Evolutionary conservation across 1,140 invertebrate genomes (phyloP).

Genomic region (Andricus grossulariae): DNA sequence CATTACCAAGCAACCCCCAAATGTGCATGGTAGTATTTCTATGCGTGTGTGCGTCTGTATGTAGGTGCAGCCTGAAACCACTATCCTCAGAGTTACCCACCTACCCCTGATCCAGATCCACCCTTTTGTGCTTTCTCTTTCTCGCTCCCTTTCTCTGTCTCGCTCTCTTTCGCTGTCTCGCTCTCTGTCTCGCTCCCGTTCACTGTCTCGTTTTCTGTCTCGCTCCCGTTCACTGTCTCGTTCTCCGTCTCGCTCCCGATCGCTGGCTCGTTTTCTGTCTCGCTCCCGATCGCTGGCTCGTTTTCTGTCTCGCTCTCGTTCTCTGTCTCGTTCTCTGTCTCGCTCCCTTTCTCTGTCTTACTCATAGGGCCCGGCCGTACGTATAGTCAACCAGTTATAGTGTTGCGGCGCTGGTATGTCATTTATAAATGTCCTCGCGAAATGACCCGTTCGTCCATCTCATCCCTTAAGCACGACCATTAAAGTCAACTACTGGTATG

Average conservation of each 20-base stretch:
- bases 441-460: slow-evolving; percentile 74
- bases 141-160: too few species aligned
- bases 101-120: slow-evolving; percentile 61
- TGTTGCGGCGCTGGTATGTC: slow-evolving; percentile 66
- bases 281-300: not conserved
- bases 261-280: not conserved
- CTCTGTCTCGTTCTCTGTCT: too few species aligned
- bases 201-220: too few species aligned
- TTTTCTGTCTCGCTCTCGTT: not conserved
- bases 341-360: slow-evolving; percentile 34
- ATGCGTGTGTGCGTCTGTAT: not conserved
- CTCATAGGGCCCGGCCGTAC: slow-evolving; percentile 22
- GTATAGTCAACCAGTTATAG: slow-evolving; percentile 66
- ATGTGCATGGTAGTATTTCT: slow-evolving; percentile 56
- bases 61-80: slow-evolving; percentile 59
- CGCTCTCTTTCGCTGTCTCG: slow-evolving; percentile 38
- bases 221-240: slow-evolving; percentile 37
- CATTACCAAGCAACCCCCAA: slow-evolving; percentile 71
- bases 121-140: slow-evolving; percentile 34
- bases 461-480: slow-evolving; percentile 73
- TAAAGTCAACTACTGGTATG: slow-evolving; percentile 67
- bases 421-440: slow-evolving; percentile 75
- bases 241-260: not conserved
- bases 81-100: slow-evolving; percentile 70
- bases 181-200: not conserved